Percentiles rank a stretch among this genome's conserved stretches.
These are phyloP conservation scores for Melanerpes formicivorus DNA, from an alignment of 2,113 vertebrate genomes.

Conservation along the genomic window DNA sequence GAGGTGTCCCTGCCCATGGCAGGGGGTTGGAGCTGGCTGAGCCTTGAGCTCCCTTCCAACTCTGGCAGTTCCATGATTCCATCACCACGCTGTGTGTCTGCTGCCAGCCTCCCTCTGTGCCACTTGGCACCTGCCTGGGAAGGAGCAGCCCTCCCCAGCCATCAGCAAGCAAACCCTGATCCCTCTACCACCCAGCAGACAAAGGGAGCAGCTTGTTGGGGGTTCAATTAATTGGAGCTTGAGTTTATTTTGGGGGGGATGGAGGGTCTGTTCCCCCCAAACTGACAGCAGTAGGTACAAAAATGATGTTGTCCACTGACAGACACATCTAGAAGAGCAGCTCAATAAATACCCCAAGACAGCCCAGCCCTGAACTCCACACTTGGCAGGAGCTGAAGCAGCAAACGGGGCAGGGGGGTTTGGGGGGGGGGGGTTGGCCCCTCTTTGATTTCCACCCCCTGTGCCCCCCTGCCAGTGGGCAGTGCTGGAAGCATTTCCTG, in stretches of 20 bases:
- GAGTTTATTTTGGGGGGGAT: no score
- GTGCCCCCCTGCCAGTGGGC: not conserved
- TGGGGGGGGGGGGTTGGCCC: not conserved
- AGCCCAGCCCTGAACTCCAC: not conserved
- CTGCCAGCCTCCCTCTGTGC: not conserved
- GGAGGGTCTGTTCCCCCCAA: no score
- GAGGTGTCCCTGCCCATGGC: no score
- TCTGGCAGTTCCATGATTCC: no score
- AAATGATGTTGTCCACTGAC: not conserved
- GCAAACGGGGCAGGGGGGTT: not conserved
- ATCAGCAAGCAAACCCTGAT: no score
- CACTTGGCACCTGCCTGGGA: no score
- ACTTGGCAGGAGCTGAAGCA: not conserved
- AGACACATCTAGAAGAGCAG: not conserved
- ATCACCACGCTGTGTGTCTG: rapidly evolving
- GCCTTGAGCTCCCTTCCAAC: no score
- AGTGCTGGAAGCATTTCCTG: not conserved
- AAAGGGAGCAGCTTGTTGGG: not conserved
- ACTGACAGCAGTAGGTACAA: not conserved
- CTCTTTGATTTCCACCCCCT: not conserved
- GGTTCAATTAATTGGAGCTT: not conserved
- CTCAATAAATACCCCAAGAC: not conserved
- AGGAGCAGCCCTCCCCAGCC: no score
- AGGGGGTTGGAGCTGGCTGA: no score
- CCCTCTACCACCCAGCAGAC: not conserved